These are phyloP conservation scores for Rhyzopertha dominica DNA, from an alignment of 1,140 invertebrate genomes.

Conservation along the genomic window DNA sequence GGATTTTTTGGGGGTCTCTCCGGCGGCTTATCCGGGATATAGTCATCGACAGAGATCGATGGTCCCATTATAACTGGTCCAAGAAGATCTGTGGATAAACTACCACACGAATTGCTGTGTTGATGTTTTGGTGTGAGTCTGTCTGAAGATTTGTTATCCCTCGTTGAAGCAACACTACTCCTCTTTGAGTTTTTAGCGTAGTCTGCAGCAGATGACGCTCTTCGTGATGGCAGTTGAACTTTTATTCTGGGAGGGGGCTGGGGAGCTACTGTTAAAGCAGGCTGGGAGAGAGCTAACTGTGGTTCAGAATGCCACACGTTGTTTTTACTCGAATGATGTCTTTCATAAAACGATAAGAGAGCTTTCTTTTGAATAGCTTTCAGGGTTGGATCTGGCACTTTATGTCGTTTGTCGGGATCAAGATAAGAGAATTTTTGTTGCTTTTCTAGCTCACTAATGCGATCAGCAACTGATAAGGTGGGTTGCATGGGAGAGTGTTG, in stretches of 20 bases:
- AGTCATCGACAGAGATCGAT: conserved; percentile 62
- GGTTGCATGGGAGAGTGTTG: conserved; percentile 40
- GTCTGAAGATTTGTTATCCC: conserved; percentile 31
- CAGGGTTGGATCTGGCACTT: conserved; percentile 68
- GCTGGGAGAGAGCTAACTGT: conserved; percentile 47
- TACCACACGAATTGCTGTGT: conserved; percentile 59
- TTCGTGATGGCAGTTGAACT: conserved; percentile 50
- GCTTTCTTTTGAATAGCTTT: conserved; percentile 87
- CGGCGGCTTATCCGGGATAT: conserved; percentile 65
- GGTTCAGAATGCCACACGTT: conserved; percentile 58
- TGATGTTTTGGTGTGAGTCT: conserved; percentile 48
- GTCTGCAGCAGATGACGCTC: conserved; percentile 65
- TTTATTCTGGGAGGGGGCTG: conserved; percentile 55
- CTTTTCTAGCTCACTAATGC: conserved; percentile 68
- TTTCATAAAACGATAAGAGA: conserved; percentile 76
- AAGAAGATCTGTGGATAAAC: conserved; percentile 54
- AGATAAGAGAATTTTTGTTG: conserved; percentile 64
- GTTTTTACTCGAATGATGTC: conserved; percentile 53
- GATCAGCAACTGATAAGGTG: conserved; percentile 64
- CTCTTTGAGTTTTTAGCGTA: conserved; percentile 52
- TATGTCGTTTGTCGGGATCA: conserved; percentile 71
- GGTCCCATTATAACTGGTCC: conserved; percentile 61
- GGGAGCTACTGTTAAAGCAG: conserved; percentile 27
- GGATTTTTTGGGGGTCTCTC: conserved; percentile 68
- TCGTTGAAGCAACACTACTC: conserved; percentile 35